Base-by-base conservation (phyloP, 2,113 vertebrate species). In the Monopterus albus region DNA sequence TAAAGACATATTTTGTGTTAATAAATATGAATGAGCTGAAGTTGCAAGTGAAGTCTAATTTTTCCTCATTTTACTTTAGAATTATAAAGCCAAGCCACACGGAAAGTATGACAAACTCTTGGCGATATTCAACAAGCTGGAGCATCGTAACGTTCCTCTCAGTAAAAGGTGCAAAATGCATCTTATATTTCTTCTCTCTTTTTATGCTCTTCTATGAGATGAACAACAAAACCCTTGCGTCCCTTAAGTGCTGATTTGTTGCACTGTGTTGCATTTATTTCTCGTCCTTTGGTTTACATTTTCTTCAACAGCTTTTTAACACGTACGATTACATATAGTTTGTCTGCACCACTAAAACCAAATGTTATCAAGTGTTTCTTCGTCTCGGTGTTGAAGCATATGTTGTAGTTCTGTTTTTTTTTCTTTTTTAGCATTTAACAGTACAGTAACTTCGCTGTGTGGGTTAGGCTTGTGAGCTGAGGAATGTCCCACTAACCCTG, bases 401-500 rank as follows among this genome's bases (percentile, higher is more conserved):
- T 31, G 39, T 49, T 28, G 63, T 28, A 18, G 75, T 47, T 29
- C 10, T 36, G 7, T 13, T 61, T 61, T 79, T 79, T 49, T 64
- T 2, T 42, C 55, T 58, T 39, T 33, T 52, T 60, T 46, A 43
- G 53, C 52, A 68, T 74, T 80, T 78, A 71, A 72, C 79, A 71
- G 75, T 57, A 75, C 77, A 79, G 72, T 73, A 57, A 74, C 62
- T 66, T 61, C 2, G 35, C 65, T 75, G 61, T 82, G 75, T 51
- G 70, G 79, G 72, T 60, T 47, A 18, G 66, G 57, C 43, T 78
- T 75, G 78, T 83, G 84, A 83, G 75, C 63, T 83, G 65, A 70
- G 83, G 90, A 91, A 90, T 84, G 82, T 89, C 79, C 76, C 49
- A 38, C 42, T 87, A 87, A 90, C 89, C 85, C 66, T 87, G 84